These are phyloP conservation scores for Callyntrura guangdongensis DNA, from an alignment of 2,888 invertebrate genomes.

Conservation along the genomic window DNA sequence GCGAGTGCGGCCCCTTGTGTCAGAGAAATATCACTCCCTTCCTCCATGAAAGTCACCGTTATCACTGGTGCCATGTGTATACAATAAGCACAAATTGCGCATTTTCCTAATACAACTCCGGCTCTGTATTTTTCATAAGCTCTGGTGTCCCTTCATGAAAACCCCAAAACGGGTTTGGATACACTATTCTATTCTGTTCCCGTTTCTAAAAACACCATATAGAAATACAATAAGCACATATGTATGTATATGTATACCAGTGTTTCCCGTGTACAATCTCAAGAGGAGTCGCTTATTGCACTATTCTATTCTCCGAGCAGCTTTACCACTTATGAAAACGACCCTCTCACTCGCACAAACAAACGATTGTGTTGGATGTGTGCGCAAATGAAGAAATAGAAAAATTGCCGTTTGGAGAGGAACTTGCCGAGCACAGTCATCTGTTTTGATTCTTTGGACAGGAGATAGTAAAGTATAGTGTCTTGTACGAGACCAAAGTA, in stretches of 20 bases:
- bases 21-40: slow-evolving; percentile 74
- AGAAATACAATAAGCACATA: background rate
- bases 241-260: background rate
- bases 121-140: slow-evolving; percentile 63
- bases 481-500: background rate
- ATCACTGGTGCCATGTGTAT: slow-evolving; percentile 20
- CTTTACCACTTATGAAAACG: slow-evolving; percentile 55
- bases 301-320: slow-evolving; percentile 37
- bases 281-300: slow-evolving; percentile 47
- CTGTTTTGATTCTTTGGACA: slow-evolving; percentile 63
- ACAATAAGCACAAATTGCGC: background rate
- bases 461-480: slow-evolving; percentile 34
- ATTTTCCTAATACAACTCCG: slow-evolving; percentile 34
- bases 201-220: background rate
- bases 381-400: slow-evolving; percentile 31
- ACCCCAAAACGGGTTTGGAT: background rate
- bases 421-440: slow-evolving; percentile 43
- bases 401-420: slow-evolving; percentile 19
- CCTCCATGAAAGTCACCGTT: slow-evolving; percentile 47
- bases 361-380: slow-evolving; percentile 13
- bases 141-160: background rate
- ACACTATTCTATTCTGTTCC: slow-evolving; percentile 19
- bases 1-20: slow-evolving; percentile 72
- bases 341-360: slow-evolving; percentile 27
- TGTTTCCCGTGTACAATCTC: slow-evolving; percentile 9